Base-by-base conservation (phyloP, 2,888 invertebrate genomes). In the Eudemis profundana region DNA sequence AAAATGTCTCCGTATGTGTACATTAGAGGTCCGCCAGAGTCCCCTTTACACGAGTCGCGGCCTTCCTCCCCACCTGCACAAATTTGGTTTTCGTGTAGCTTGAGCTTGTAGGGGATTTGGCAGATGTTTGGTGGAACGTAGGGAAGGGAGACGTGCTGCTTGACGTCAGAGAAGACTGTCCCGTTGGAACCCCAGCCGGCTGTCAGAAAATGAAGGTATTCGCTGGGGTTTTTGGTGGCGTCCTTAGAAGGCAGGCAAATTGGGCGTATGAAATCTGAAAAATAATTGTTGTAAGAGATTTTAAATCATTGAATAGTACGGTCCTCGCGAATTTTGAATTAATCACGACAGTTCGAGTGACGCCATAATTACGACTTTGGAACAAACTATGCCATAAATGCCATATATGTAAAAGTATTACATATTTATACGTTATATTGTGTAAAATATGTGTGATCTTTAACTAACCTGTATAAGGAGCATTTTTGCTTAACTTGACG, bases 1-100 rank as follows among this genome's bases (percentile, higher is more conserved):
- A 60, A 76, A 7, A 69, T 73, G 2, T 77, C 54, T 3, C 68
- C 72, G 14, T 72, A 70, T 10, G 68, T 65, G 0, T 75, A 72
- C 87, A 93, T 93, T 8, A 94, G 79, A 0, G 94, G 94, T 0
- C 94, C 94, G 2, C 94, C 94, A 57, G 93, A 93, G 69, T 94
- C 94, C 0, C 94, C 93, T 17, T 86, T 73, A 69, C 94, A 94
- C 0, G 94, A 93, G 74, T 94, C 93, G 47, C 47, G 47, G 2
- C 63, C 67, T 44, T 68, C 62, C 17, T 68, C 29, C 0, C 69
- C 71, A 1, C 71, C 71, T n/a, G 79, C 79, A 57, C 80, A 81
- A 2, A 81, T 66, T 7, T 76, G 75, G n/a, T 67, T 69, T 1
- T 74, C 72, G 7, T 10, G 62, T 2, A 60, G 49, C 3, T n/a